phyloP scores from a whole-genome alignment of 2,797 vertebrate species.

The Fringilla coelebs region DNA sequence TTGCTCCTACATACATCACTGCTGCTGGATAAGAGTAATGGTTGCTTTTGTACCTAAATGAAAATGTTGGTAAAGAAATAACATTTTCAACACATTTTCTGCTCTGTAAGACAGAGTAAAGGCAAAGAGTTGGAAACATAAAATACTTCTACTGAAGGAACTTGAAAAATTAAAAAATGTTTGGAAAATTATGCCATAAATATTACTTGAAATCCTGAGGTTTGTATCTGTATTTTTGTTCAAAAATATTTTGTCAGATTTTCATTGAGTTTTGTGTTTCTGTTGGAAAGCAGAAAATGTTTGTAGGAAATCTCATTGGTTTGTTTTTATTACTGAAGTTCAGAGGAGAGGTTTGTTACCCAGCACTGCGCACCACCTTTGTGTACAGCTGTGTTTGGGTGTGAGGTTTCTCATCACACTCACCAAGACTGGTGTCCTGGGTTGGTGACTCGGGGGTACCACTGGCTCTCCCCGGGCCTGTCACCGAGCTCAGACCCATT shows the following conservation, averaged over 20 bases:
- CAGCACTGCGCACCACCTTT: background rate
- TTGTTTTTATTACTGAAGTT: background rate
- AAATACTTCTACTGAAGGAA: background rate
- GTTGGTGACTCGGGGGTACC: background rate
- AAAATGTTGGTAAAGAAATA: conserved; percentile 51
- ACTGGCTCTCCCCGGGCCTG: background rate
- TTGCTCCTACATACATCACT: background rate
- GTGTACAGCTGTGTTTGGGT: background rate
- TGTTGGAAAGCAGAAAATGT: conserved; percentile 40
- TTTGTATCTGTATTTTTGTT: background rate
- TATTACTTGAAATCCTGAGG: background rate
- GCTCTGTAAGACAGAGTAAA: background rate
- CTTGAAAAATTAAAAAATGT: background rate
- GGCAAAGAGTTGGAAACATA: background rate
- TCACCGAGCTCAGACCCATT: background rate
- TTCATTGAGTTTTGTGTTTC: background rate
- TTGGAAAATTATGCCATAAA: background rate
- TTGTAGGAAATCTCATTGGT: background rate
- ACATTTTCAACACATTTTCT: conserved; percentile 60
- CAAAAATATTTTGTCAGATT: background rate
- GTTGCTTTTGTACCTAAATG: conserved; percentile 10
- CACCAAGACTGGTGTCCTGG: background rate
- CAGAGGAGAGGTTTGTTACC: background rate
- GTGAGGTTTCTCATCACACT: background rate
- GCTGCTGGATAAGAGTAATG: background rate